Evolutionary conservation across 1,140 invertebrate species (phyloP), one percentile per base, ranked within the genome.

Genomic region (Helicorthomorpha holstii): DNA sequence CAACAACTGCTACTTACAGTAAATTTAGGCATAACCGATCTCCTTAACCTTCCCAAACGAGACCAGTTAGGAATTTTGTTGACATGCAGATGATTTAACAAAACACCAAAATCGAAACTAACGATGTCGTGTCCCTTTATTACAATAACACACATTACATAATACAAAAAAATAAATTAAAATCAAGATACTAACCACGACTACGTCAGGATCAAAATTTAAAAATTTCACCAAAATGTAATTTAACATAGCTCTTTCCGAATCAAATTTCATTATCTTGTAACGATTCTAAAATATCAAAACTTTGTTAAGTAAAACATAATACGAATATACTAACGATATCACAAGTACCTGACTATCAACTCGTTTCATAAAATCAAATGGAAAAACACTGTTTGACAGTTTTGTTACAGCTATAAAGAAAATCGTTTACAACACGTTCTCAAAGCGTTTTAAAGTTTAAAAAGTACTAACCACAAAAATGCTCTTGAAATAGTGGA

Each of bases 161-260:
- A 49, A 4, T 12, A n/a, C 3, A 14, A 10, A 16, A 49, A n/a
- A 49, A 19, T 42, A 2, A 53, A n/a, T 10, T 14, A 25, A 51
- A 21, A 25, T 25, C 12, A 46, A 10, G 4, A 25, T 48, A 59
- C 62, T 53, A 63, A 72, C 71, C 3, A 98, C 78, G 46, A 97
- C 77, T 12, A 97, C 66, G 72, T 98, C 95, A 0, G 93, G 87
- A 73, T 98, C 93, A 29, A 87, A 70, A 63, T 82, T 82, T 61
- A 82, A 77, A 54, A 97, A 79, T 63, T 86, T 83, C 0, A 80
- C 78, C 48, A 94, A 68, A 53, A 93, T 80, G 64, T 80, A 84
- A 54, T 81, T 86, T 0, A 98, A 65, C 1, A 98, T 69, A 41
- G 81, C 82, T 55, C 84, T 66, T 71, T 97, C 95, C 7, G 79